Base-by-base conservation (phyloP, 2,113 vertebrate species). In the Labrus mixtus region DNA sequence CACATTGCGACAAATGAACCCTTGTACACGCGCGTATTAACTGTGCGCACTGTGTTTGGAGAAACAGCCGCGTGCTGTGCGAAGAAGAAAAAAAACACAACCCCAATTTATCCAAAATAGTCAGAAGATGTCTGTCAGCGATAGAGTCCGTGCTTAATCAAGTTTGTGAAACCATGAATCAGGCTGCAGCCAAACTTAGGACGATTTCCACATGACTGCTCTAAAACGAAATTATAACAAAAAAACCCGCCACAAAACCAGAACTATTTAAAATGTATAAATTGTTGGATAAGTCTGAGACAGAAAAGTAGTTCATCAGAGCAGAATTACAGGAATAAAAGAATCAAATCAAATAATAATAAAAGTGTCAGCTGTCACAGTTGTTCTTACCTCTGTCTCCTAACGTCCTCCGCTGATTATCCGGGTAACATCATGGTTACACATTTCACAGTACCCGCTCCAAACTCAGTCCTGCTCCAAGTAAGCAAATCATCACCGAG, bases 401-500 rank as follows among this genome's bases (percentile, higher is more conserved):
- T 76, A 63, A 77, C 89, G 92, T 88, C 88, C 82, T 86, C 87
- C 89, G 83, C 78, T 79, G 86, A 91, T 93, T 93, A 92, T 90
- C 89, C 90, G 66, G 90, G 90, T 94, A 93, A 91, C 94, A 89
- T 95, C 94, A 91, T 85, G 89, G 83, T 93, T 93, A 84, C 89
- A 93, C 95, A 95, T 95, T 96, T 97, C 95, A 93, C 96, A 96
- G 93, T 94, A 92, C 94, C 95, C 96, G 96, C 96, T 96, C 95
- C 95, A 93, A 95, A 93, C 95, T 93, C 92, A 91, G 91, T 94
- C 92, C 92, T 93, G 94, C 95, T 93, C 79, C 91, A 87, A 94
- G 94, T 93, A 93, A 95, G 95, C 95, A 93, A 95, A 96, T 94
- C 95, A 96, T 92, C 93, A 91, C 75, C 71, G 78, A 68, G 80